Base-by-base conservation (phyloP, 2,888 invertebrate species). In the Ctenicera cuprea region DNA sequence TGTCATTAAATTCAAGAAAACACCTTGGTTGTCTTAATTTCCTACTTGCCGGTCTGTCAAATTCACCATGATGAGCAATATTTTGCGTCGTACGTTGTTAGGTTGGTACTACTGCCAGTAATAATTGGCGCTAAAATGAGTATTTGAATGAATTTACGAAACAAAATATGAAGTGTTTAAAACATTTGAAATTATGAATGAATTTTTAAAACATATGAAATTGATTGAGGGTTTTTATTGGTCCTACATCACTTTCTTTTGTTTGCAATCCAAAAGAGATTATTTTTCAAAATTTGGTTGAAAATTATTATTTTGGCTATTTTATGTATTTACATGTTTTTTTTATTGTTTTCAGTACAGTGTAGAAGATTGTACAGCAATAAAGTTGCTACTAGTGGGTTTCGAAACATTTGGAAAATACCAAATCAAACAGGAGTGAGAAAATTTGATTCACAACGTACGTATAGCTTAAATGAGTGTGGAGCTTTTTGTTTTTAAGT, bases 81-180 rank as follows among this genome's bases (percentile, higher is more conserved):
- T 64, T 59, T 64, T 59, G 14, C 74, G 72, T 20, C 63, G 54
- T 54, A 65, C 48, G 45, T 16, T 72, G n/a, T 69, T 74, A 76
- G 74, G 73, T 76, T 76, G 69, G 76, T 74, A 73, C 37, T 16
- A 14, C 9, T 26, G 16, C 20, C 12, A 9, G 5, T n/a, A n/a
- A n/a, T n/a, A n/a, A n/a, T 33, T 33, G 33, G 33, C 33, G 48
- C 33, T 1, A 1, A 33, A 26, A 26, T 26, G 5, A 26, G 5
- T 26, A 33, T 33, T 33, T 9, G 33, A 33, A 33, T 9, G 33
- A 26, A 26, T 26, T 26, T 5, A 5, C 26, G 26, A 26, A 26
- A 26, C 5, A 26, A 26, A 26, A n/a, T n/a, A n/a, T n/a, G 26
- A 26, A 26, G 26, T 26, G 2, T 26, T n/a, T n/a, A n/a, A n/a